These are phyloP conservation scores for Drosophila sproati DNA, from an alignment of 1,140 invertebrate genomes.

Conservation along the genomic window DNA sequence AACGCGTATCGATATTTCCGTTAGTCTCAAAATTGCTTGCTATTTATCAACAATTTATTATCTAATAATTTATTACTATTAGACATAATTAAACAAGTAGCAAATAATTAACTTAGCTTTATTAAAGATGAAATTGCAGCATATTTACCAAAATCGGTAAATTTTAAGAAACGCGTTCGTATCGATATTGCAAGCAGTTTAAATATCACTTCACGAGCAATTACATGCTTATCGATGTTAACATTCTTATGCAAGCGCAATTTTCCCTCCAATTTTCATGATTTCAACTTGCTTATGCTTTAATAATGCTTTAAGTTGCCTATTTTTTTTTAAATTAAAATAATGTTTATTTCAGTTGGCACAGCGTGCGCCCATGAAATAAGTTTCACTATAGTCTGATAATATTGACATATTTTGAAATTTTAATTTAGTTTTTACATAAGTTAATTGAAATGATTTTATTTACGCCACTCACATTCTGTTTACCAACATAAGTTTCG, in stretches of 20 bases:
- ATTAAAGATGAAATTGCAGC: not conserved
- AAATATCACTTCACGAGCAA: not conserved
- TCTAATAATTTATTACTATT: too few species aligned
- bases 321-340: too few species aligned
- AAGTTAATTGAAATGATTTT: too few species aligned
- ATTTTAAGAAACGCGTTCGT: not conserved
- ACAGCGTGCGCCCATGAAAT: too few species aligned
- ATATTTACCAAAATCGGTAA: not conserved
- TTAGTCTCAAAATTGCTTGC: not conserved
- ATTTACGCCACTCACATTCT: too few species aligned
- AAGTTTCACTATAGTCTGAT: too few species aligned
- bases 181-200: not conserved
- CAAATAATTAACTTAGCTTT: not conserved
- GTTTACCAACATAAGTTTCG: not conserved
- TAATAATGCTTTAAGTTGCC: not conserved
- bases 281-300: not conserved
- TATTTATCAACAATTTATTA: not conserved
- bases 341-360: too few species aligned
- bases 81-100: too few species aligned
- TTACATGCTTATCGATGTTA: slow-evolving; percentile 2
- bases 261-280: slow-evolving; percentile 34
- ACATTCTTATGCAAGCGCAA: not conserved
- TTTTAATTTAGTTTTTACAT: too few species aligned
- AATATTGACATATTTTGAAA: too few species aligned
- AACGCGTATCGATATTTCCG: not conserved